Evolutionary conservation across 1,140 invertebrate species (phyloP).

Genomic region (Musca domestica): DNA sequence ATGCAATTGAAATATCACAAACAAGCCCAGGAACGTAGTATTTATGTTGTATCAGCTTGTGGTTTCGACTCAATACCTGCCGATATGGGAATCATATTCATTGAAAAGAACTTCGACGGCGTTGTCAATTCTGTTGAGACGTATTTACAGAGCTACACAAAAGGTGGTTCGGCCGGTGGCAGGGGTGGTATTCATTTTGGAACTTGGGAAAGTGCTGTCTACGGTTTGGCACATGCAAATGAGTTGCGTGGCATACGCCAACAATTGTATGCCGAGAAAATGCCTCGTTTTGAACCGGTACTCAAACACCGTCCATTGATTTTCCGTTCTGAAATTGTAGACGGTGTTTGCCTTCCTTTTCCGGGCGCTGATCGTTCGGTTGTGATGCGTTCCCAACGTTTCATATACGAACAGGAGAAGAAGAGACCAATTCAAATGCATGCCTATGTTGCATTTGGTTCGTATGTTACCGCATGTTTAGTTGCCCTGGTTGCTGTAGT

Average conservation of each 20-base stretch:
- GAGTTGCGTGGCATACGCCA: constrained; percentile 65
- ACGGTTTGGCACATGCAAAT: constrained; percentile 65
- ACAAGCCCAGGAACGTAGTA: constrained; percentile 70
- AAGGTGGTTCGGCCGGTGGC: constrained; percentile 37
- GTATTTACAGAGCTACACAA: constrained; percentile 59
- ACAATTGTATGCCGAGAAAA: constrained; percentile 64
- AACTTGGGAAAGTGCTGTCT: constrained; percentile 79
- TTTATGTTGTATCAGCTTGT: constrained; percentile 86
- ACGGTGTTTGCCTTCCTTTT: constrained; percentile 70
- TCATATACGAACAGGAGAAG: constrained; percentile 66
- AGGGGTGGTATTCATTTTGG: constrained; percentile 65
- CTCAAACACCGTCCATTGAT: constrained; percentile 58
- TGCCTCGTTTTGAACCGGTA: constrained; percentile 65
- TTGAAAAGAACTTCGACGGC: constrained; percentile 73
- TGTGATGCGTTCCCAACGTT: constrained; percentile 72
- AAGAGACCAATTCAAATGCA: constrained; percentile 70
- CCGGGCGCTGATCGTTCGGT: constrained; percentile 78
- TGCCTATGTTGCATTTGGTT: constrained; percentile 62
- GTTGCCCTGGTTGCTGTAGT: constrained; percentile 61
- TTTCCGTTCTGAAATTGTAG: constrained; percentile 62
- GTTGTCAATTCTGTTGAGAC: constrained; percentile 75
- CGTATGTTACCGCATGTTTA: constrained; percentile 44
- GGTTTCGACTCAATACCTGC: constrained; percentile 87
- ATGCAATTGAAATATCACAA: constrained; percentile 81
- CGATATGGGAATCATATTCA: constrained; percentile 77